Conservation (phyloP, 2,797 vertebrate genomes). For the Aratinga solstitialis region DNA sequence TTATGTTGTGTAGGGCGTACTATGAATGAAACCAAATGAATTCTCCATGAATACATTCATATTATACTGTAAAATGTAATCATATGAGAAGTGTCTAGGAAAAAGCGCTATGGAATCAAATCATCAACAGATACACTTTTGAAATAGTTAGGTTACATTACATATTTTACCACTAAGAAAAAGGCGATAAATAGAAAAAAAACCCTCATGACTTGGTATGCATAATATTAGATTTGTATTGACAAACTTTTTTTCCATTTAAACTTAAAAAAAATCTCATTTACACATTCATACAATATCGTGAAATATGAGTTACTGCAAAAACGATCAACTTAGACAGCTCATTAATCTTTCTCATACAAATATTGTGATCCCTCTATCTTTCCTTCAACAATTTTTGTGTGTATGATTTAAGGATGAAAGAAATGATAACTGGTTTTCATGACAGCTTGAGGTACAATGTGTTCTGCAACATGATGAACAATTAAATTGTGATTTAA, state of each 20-base stretch:
- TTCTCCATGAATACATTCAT: constrained; percentile 16
- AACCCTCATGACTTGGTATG: not conserved
- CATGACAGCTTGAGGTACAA: constrained; percentile 10
- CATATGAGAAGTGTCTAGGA: constrained; percentile 20
- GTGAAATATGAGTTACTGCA: constrained; percentile 20
- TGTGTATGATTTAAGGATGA: constrained; percentile 21
- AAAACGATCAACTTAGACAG: constrained; percentile 22
- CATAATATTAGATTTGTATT: not conserved
- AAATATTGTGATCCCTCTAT: constrained; percentile 43
- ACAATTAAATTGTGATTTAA: constrained; percentile 42
- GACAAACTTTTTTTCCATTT: not conserved
- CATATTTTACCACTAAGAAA: not conserved
- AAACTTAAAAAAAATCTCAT: not conserved
- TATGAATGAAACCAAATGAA: constrained; percentile 52
- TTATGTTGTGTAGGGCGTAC: not conserved
- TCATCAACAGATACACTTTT: not conserved
- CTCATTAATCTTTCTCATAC: constrained; percentile 33
- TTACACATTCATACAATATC: constrained; percentile 8
- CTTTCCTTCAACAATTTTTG: constrained; percentile 14
- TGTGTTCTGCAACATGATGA: constrained; percentile 11
- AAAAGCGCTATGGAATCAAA: constrained; percentile 38
- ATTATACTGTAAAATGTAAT: constrained; percentile 67
- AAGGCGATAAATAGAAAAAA: constrained; percentile 21
- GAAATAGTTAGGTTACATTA: not conserved
- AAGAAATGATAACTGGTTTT: constrained; percentile 41